phyloP scores from a whole-genome alignment of 2,113 vertebrate genomes.

The Chlamydotis undulata region DNA sequence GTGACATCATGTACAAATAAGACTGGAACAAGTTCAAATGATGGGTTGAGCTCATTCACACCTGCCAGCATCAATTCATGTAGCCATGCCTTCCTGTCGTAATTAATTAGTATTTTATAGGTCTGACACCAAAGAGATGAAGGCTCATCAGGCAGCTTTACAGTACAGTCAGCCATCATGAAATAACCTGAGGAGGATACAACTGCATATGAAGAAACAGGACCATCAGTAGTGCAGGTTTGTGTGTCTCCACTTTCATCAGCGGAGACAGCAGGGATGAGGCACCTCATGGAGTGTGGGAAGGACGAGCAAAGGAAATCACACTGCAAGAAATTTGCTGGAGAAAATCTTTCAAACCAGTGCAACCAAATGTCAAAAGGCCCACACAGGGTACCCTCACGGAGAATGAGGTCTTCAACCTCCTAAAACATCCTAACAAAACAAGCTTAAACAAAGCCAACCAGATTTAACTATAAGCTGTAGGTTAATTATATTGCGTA shows the following conservation, averaged over 20 bases:
- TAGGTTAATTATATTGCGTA: background rate
- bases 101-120: background rate
- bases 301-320: background rate
- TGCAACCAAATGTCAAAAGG: background rate
- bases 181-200: background rate
- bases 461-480: constrained; percentile 3
- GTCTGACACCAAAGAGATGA: background rate
- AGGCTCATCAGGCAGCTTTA: background rate
- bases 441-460: constrained; percentile 27
- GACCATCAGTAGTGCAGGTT: background rate
- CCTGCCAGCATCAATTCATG: background rate
- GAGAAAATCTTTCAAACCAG: background rate
- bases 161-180: background rate
- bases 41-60: background rate
- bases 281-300: background rate
- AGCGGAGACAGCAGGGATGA: background rate
- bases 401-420: background rate
- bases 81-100: background rate
- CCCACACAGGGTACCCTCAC: background rate
- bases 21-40: background rate
- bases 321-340: background rate
- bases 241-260: background rate
- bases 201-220: fast-evolving
- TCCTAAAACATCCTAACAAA: background rate
- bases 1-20: background rate